Percentiles rank a stretch among this genome's conserved stretches.
These are phyloP conservation scores for Bombus confusus DNA, from an alignment of 1,140 invertebrate genomes.

Conservation along the genomic window DNA sequence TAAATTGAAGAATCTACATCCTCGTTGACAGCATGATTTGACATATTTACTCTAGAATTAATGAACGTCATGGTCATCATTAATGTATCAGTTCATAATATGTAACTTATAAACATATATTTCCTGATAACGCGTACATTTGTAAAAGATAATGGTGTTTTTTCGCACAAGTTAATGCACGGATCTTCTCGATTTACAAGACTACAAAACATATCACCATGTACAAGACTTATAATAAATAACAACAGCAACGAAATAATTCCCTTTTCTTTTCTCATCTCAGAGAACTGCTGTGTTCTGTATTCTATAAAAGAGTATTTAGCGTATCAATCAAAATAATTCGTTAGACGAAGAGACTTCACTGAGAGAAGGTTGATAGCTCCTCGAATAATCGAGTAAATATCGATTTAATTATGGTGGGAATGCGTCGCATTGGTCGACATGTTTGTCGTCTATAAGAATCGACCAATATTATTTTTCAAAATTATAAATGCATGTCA, in stretches of 20 bases:
- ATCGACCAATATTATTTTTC: slow-evolving; percentile 17
- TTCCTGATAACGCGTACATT: slow-evolving; percentile 48
- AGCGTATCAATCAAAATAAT: slow-evolving; percentile 8
- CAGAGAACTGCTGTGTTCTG: not conserved
- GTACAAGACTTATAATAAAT: slow-evolving; percentile 40
- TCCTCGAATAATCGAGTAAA: slow-evolving; percentile 63
- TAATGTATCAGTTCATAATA: slow-evolving; percentile 20
- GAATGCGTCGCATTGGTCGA: slow-evolving; percentile 48
- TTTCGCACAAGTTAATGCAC: slow-evolving; percentile 75
- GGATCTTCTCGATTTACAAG: slow-evolving; percentile 71
- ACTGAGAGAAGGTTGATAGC: slow-evolving; percentile 26
- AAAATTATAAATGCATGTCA: not conserved
- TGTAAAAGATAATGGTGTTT: slow-evolving; percentile 60
- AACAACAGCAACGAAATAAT: slow-evolving; percentile 51
- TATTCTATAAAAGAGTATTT: not conserved
- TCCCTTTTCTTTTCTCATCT: slow-evolving; percentile 53
- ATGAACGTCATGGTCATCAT: slow-evolving; percentile 6
- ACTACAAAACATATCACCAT: slow-evolving; percentile 68
- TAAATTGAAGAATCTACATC: slow-evolving; percentile 80
- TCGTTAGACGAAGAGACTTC: slow-evolving; percentile 19
- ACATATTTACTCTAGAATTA: slow-evolving; percentile 71
- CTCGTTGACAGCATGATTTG: slow-evolving; percentile 77
- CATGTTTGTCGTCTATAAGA: not conserved
- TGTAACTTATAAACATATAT: slow-evolving; percentile 21
- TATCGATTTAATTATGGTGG: slow-evolving; percentile 67